Conservation (phyloP, 1,140 invertebrate genomes). For the Coelopa frigida region DNA sequence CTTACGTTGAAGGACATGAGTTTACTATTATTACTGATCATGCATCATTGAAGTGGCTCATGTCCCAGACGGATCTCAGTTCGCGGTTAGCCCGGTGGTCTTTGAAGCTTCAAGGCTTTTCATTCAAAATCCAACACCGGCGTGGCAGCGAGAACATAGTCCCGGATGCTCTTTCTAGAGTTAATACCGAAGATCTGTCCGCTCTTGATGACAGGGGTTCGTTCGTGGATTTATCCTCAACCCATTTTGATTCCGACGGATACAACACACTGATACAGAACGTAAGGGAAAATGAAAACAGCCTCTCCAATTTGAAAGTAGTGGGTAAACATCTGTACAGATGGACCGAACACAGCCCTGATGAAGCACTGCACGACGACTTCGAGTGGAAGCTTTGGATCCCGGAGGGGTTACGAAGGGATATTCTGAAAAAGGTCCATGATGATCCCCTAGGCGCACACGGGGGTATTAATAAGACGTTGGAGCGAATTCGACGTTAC, state of each 20-base stretch:
- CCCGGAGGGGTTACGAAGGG: no score
- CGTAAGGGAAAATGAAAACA: no score
- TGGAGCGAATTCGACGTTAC: no score
- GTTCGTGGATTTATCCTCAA: conserved; percentile 1
- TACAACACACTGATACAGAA: no score
- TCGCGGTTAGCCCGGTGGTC: conserved; percentile 33
- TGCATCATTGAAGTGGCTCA: conserved; percentile 3
- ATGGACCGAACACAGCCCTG: no score
- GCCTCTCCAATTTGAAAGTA: no score
- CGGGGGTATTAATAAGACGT: no score
- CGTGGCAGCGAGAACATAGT: conserved; percentile 34
- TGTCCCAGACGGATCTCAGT: conserved; percentile 21
- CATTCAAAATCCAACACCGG: conserved; percentile 40
- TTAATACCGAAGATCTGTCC: not conserved
- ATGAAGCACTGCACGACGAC: no score
- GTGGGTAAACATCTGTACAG: no score
- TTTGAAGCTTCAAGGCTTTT: conserved; percentile 20
- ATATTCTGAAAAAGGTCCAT: no score
- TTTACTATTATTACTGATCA: conserved; percentile 8
- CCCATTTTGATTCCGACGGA: not conserved
- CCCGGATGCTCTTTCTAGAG: conserved; percentile 32
- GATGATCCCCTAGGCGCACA: no score
- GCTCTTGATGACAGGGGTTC: not conserved
- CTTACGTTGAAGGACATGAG: conserved; percentile 3
- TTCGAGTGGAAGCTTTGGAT: no score